A percentile compares a stretch with the other conserved stretches of the same genome.
Evolutionary conservation across 2,888 invertebrate genomes (phyloP).

Genomic region (Ochropleura leucogaster): DNA sequence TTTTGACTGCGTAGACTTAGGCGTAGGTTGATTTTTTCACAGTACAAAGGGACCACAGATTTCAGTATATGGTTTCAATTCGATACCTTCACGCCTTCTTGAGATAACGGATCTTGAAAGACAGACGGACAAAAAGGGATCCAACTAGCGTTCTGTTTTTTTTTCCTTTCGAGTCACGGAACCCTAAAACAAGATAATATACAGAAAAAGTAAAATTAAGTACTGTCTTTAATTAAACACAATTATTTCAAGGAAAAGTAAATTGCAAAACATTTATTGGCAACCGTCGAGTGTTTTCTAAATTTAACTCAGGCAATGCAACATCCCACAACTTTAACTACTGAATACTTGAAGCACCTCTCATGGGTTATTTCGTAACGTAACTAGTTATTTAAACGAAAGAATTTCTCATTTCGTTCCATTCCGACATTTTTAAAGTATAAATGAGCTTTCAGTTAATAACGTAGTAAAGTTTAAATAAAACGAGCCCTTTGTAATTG

Average conservation of each 20-base stretch:
- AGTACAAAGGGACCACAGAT: no score
- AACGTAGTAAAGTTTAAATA: conserved; percentile 58
- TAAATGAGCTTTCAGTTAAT: conserved; percentile 67
- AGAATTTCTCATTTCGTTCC: conserved; percentile 76
- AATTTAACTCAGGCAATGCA: conserved; percentile 41
- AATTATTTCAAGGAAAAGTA: conserved; percentile 11
- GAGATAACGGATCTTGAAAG: no score
- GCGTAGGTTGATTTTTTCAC: no score
- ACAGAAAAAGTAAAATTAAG: background rate
- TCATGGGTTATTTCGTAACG: conserved; percentile 47
- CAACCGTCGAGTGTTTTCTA: conserved; percentile 30
- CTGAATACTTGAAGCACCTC: conserved; percentile 48
- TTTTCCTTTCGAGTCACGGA: no score
- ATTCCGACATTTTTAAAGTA: conserved; percentile 67
- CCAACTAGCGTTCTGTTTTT: no score
- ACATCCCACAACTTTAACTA: conserved; percentile 30
- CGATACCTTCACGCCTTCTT: no score
- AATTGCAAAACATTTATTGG: conserved; percentile 29
- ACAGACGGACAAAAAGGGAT: no score
- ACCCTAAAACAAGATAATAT: background rate
- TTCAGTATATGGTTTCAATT: no score
- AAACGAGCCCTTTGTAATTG: conserved; percentile 28
- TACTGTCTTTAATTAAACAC: conserved; percentile 1
- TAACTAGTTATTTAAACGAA: conserved; percentile 60
- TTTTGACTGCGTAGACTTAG: no score